These are phyloP conservation scores for Toxotes chatareus DNA, from an alignment of 2,113 vertebrate genomes.

Conservation along the genomic window DNA sequence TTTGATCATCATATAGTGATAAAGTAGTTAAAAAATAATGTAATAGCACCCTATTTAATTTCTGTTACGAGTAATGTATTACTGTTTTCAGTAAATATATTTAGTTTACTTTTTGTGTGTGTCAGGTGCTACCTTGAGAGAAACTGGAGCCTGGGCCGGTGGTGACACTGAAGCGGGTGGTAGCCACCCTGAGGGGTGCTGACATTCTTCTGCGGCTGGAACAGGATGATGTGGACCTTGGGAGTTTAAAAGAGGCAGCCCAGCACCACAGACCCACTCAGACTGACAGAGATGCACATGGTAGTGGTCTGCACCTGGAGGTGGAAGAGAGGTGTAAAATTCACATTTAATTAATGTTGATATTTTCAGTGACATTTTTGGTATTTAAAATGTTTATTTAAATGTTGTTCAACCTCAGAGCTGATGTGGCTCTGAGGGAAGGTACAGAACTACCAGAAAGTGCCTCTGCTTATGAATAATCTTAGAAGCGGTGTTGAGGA, in stretches of 20 bases:
- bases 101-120: neutral
- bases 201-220: constrained; percentile 99
- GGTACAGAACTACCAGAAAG: neutral
- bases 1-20: neutral
- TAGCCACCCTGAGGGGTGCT: constrained; percentile 89
- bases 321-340: neutral
- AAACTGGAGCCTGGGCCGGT: constrained; percentile 87
- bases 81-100: neutral
- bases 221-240: constrained; percentile 97
- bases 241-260: constrained; percentile 97
- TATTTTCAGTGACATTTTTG: neutral
- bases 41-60: neutral
- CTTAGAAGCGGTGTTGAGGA: neutral
- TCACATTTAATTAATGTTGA: neutral
- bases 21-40: neutral
- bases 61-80: neutral
- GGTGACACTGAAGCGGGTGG: constrained; percentile 91
- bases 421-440: neutral
- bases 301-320: constrained; percentile 97
- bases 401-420: neutral
- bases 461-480: neutral
- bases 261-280: constrained; percentile 96
- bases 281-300: constrained; percentile 98
- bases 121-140: constrained; percentile 86
- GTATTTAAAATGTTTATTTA: neutral